A percentile compares a stretch with the other conserved stretches of the same genome.
Evolutionary conservation across 2,888 invertebrate species (phyloP).

Genomic region (Byasa hedistus): DNA sequence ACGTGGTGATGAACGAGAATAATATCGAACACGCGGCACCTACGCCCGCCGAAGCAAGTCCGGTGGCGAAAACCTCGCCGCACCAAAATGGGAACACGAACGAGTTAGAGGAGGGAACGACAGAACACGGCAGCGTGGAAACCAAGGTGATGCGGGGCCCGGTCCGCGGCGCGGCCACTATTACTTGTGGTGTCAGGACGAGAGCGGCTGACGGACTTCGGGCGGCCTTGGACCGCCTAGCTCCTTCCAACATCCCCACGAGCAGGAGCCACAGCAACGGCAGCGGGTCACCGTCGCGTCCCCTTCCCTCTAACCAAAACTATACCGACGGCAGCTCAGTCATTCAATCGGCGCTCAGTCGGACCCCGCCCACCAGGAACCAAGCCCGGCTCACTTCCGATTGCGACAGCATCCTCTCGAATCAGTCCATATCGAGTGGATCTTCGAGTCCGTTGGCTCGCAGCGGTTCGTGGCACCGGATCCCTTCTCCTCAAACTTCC

Average conservation of each 20-base stretch:
- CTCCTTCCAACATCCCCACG: constrained; percentile 48
- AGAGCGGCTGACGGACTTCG: constrained; percentile 69
- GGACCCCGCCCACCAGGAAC: constrained; percentile 74
- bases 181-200: constrained; percentile 78
- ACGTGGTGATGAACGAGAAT: constrained; percentile 70
- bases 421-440: constrained; percentile 55
- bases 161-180: constrained; percentile 85
- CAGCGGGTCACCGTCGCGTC: constrained; percentile 80
- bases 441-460: constrained; percentile 71
- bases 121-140: constrained; percentile 83
- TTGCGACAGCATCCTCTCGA: constrained; percentile 60
- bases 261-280: constrained; percentile 49
- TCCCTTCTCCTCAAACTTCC: constrained; percentile 69
- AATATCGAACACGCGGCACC: constrained; percentile 38
- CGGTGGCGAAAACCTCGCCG: constrained; percentile 39
- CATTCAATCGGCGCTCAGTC: constrained; percentile 84
- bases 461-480: constrained; percentile 90
- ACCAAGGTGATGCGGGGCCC: constrained; percentile 88
- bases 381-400: constrained; percentile 46
- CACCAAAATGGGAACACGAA: constrained; percentile 48
- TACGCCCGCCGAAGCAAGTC: constrained; percentile 35
- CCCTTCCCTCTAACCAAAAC: constrained; percentile 77
- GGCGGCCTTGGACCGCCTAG: constrained; percentile 79
- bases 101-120: constrained; percentile 61
- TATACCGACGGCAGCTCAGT: constrained; percentile 45